Evolutionary conservation across 2,888 invertebrate species (phyloP).

Genomic region (Erebia aethiops): DNA sequence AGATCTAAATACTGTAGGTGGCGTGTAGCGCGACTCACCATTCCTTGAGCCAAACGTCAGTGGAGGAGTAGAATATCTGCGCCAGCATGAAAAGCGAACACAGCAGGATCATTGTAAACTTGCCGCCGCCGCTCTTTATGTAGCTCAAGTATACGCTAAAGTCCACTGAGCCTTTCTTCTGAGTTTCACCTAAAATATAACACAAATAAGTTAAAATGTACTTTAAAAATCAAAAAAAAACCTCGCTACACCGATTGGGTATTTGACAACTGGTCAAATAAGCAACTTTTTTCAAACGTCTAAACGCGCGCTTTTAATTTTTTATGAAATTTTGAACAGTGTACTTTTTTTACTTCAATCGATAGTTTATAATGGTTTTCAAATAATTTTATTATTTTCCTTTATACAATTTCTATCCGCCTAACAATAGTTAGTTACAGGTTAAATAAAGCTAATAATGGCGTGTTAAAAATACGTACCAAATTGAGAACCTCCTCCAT

Average conservation of each 20-base stretch:
- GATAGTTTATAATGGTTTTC: too few relatives aligned
- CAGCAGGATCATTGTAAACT: slow-evolving; percentile 73
- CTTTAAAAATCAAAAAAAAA: too few relatives aligned
- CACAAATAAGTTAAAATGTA: background rate
- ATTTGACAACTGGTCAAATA: too few relatives aligned
- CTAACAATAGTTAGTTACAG: too few relatives aligned
- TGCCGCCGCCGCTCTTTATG: slow-evolving; percentile 82
- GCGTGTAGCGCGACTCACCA: slow-evolving; percentile 73
- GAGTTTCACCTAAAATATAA: slow-evolving; percentile 60
- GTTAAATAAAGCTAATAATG: background rate
- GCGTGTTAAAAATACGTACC: background rate
- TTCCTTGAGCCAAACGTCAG: slow-evolving; percentile 85
- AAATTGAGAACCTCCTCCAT: background rate
- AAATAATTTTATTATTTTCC: too few relatives aligned
- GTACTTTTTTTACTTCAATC: too few relatives aligned
- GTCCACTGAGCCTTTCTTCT: slow-evolving; percentile 73
- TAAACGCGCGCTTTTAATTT: too few relatives aligned
- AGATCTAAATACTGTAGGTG: too few relatives aligned
- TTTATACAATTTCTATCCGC: too few relatives aligned
- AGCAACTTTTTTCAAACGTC: too few relatives aligned
- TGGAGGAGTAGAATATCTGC: slow-evolving; percentile 83
- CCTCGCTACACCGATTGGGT: too few relatives aligned
- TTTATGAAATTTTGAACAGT: too few relatives aligned
- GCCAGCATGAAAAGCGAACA: slow-evolving; percentile 77
- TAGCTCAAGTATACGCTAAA: slow-evolving; percentile 78